Evolutionary conservation across 2,888 invertebrate species (phyloP).

Genomic region (Siphlonurus alternatus): DNA sequence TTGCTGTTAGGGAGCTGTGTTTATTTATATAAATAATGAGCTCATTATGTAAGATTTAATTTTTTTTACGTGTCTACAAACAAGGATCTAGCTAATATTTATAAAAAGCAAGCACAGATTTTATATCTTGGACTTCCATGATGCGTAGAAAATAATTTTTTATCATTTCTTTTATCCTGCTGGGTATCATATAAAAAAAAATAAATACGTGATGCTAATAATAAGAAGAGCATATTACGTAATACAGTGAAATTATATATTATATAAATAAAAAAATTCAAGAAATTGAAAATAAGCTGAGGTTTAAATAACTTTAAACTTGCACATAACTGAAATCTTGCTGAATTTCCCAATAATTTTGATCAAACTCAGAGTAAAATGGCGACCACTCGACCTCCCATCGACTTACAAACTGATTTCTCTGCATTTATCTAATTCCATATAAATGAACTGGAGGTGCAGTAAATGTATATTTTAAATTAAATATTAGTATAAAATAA

Average conservation of each 20-base stretch:
- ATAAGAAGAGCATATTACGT: neutral
- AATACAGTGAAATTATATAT: neutral
- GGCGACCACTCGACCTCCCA: conserved; percentile 1
- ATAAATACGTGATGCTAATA: neutral
- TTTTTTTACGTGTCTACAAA: neutral
- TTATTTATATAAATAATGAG: neutral
- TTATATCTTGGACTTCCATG: neutral
- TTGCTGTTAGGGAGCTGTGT: neutral
- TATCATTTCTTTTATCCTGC: neutral
- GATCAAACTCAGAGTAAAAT: neutral
- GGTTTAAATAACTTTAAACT: neutral
- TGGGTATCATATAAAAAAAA: neutral
- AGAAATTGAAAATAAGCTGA: neutral
- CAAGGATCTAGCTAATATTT: neutral
- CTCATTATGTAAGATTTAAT: neutral
- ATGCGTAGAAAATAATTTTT: neutral
- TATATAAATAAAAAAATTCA: neutral
- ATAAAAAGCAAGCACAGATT: neutral
- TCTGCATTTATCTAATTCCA: neutral
- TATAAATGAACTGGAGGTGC: no score
- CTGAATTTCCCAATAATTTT: neutral
- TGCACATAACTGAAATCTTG: neutral
- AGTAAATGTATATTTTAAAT: no score
- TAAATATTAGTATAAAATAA: no score
- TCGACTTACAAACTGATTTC: neutral